A percentile compares a stretch with the other conserved stretches of the same genome.
phyloP scores from a whole-genome alignment of 2,113 vertebrate species.

The Clarias macrocephalus region DNA sequence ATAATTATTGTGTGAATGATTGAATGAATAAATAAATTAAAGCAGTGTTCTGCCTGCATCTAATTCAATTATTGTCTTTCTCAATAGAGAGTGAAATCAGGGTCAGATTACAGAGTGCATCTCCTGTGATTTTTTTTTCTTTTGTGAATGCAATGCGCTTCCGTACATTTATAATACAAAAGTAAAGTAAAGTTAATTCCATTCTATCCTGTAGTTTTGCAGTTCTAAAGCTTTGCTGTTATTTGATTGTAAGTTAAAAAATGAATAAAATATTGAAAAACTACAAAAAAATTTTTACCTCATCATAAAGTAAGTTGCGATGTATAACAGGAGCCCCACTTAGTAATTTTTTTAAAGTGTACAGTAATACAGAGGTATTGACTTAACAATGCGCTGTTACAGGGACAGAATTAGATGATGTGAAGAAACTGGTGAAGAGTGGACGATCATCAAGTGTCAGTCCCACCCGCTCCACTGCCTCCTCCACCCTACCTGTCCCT shows the following conservation, averaged over 20 bases:
- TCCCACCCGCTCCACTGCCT: slow-evolving; percentile 77
- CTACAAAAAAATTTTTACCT: neutral
- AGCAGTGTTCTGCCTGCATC: too few species aligned
- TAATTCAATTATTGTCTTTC: slow-evolving; percentile 44
- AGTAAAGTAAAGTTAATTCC: neutral
- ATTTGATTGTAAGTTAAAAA: too few species aligned
- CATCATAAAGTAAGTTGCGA: neutral
- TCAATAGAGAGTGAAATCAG: slow-evolving; percentile 84
- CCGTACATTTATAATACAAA: neutral
- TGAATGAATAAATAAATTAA: neutral
- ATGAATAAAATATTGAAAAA: too few species aligned
- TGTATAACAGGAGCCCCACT: neutral
- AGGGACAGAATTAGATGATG: slow-evolving; percentile 89
- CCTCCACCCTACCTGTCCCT: slow-evolving; percentile 81
- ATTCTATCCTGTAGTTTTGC: neutral
- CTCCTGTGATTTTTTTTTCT: too few species aligned
- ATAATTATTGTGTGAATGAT: too few species aligned
- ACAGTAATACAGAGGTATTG: neutral
- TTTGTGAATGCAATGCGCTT: too few species aligned
- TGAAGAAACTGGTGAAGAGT: slow-evolving; percentile 83
- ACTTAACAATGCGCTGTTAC: slow-evolving; percentile 13
- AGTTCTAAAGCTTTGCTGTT: neutral
- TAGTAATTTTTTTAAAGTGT: neutral
- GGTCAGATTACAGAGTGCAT: slow-evolving; percentile 83
- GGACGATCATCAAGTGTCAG: slow-evolving; percentile 83